A percentile compares a stretch with the other conserved stretches of the same genome.
phyloP scores from a whole-genome alignment of 2,113 vertebrate species.

The Oxyura jamaicensis region DNA sequence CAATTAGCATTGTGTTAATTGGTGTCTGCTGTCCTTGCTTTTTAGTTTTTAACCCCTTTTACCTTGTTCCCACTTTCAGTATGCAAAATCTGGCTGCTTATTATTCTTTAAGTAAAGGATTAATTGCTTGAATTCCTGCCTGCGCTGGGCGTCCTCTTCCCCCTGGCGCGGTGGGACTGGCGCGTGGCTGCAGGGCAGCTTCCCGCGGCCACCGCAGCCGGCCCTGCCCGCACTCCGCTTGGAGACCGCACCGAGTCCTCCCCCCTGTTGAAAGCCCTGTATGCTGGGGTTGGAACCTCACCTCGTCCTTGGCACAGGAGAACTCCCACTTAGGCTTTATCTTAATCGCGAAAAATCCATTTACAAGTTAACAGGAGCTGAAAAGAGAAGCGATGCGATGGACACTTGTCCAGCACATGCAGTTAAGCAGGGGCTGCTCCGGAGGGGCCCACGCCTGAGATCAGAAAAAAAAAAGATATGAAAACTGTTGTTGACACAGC shows the following conservation, averaged over 20 bases:
- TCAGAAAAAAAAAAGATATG: background rate
- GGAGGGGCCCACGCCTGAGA: background rate
- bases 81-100: constrained; percentile 82
- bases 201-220: constrained; percentile 43
- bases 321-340: background rate
- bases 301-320: background rate
- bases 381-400: background rate
- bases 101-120: constrained; percentile 88
- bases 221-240: constrained; percentile 42
- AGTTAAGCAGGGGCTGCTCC: background rate
- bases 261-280: background rate
- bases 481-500: background rate
- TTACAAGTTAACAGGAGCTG: constrained; percentile 8
- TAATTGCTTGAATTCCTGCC: constrained; percentile 83
- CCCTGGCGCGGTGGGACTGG: constrained; percentile 51
- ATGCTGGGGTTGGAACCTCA: background rate
- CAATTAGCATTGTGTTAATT: constrained; percentile 89
- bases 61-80: constrained; percentile 82
- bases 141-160: constrained; percentile 72
- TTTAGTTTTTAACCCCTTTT: constrained; percentile 90
- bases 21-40: constrained; percentile 86
- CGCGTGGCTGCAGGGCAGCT: background rate
- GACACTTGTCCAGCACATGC: background rate
- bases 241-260: background rate
- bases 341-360: constrained; percentile 9